These are phyloP conservation scores for Sitta europaea DNA, from an alignment of 2,113 vertebrate genomes.

Conservation along the genomic window DNA sequence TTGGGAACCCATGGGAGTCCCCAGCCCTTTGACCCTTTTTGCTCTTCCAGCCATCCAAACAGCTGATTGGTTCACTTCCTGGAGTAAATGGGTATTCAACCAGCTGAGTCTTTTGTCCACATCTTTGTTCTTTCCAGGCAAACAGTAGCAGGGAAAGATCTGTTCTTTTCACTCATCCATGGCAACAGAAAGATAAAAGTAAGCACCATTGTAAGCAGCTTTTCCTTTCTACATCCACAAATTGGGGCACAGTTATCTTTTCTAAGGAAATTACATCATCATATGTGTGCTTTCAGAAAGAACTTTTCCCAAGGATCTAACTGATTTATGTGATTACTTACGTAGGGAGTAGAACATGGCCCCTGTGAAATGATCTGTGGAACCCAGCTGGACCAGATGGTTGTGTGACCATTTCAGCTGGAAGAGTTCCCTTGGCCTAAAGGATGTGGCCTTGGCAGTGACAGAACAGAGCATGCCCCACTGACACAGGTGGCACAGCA, in stretches of 20 bases:
- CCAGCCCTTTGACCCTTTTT: not conserved
- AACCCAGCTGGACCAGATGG: not conserved
- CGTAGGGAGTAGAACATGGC: not conserved
- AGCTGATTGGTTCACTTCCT: not conserved
- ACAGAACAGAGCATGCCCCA: accelerated
- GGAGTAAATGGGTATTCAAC: not conserved
- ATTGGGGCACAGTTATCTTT: not conserved
- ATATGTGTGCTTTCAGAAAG: not conserved
- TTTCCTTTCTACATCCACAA: not conserved
- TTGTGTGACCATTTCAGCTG: not conserved
- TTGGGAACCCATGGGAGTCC: not conserved
- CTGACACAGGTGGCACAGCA: not conserved
- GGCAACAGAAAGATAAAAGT: not conserved
- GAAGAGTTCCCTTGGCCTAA: not conserved
- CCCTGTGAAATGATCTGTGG: accelerated
- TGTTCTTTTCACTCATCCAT: not conserved
- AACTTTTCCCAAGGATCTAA: not conserved
- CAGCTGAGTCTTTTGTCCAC: not conserved
- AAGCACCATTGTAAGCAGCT: not conserved
- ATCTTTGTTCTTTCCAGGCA: not conserved
- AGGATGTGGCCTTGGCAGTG: not conserved
- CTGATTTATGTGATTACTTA: not conserved
- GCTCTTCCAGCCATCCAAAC: not conserved
- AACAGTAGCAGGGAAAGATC: not conserved
- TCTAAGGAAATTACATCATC: not conserved